Evolutionary conservation across 2,113 vertebrate genomes (phyloP).

Genomic region (Stegastes partitus): DNA sequence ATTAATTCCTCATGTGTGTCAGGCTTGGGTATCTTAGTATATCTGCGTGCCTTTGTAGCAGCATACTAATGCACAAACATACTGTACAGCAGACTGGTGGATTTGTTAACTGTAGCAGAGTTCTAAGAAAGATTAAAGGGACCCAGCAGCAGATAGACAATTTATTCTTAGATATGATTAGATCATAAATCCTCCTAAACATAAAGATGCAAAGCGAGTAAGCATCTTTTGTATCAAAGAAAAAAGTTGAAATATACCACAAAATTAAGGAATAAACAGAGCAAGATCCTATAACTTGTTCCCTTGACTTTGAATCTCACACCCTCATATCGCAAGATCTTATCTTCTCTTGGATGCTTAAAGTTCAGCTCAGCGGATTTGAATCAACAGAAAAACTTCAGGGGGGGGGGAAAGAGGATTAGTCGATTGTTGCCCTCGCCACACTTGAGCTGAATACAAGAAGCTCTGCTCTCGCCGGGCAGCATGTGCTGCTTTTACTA

Average conservation of each 20-base stretch:
- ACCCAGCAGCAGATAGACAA: constrained; percentile 8
- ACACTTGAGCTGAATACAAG: constrained; percentile 65
- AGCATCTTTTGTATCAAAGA: constrained; percentile 2
- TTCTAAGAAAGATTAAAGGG: constrained; percentile 18
- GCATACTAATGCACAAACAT: background rate
- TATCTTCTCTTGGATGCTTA: constrained; percentile 68
- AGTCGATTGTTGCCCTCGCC: constrained; percentile 67
- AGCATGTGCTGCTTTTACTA: constrained; percentile 41
- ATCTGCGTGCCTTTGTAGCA: background rate
- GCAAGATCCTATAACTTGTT: constrained; percentile 36
- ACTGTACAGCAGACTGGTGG: background rate
- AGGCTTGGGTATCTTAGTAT: constrained; percentile 3
- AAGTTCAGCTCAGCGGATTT: constrained; percentile 73
- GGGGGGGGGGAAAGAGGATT: constrained; percentile 68
- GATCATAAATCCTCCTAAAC: constrained; percentile 28
- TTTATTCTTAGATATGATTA: constrained; percentile 33
- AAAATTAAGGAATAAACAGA: constrained; percentile 51
- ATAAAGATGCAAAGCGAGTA: constrained; percentile 4
- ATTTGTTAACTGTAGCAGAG: constrained; percentile 17
- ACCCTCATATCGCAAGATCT: constrained; percentile 62
- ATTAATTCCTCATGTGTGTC: constrained; percentile 28
- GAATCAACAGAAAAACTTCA: constrained; percentile 77
- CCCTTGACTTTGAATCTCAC: constrained; percentile 71
- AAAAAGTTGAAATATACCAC: constrained; percentile 31
- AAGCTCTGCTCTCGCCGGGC: constrained; percentile 20